phyloP scores from a whole-genome alignment of 2,113 vertebrate species.

The Sylvietta virens region DNA sequence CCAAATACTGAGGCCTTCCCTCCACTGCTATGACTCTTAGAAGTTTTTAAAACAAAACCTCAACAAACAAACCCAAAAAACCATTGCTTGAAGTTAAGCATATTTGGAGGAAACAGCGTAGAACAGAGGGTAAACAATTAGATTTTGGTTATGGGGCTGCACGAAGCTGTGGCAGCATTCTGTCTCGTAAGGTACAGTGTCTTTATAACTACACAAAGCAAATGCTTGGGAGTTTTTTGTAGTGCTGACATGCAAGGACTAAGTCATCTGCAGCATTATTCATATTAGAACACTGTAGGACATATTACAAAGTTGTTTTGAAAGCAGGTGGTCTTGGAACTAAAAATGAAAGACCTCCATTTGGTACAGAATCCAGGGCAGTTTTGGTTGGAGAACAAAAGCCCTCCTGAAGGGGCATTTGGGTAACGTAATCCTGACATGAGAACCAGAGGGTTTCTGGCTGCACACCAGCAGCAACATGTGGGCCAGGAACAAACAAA shows the following conservation, averaged over 20 bases:
- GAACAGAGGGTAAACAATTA: fast-evolving
- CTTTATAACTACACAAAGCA: not conserved
- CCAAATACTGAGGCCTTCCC: not conserved
- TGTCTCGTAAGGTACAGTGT: not conserved
- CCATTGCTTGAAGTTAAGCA: not conserved
- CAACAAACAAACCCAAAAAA: not conserved
- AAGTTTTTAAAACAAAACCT: not conserved
- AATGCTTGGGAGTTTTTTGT: not conserved
- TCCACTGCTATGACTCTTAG: not conserved
- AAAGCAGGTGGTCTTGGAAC: not conserved
- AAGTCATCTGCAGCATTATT: not conserved
- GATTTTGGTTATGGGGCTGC: not conserved
- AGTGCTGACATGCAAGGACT: fast-evolving
- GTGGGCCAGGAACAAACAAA: not conserved
- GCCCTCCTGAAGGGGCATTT: not conserved
- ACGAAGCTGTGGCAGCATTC: not conserved
- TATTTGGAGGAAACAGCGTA: not conserved
- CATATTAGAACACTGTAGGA: not conserved
- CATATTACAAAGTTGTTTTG: not conserved
- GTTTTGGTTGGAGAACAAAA: not conserved
- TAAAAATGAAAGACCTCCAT: not conserved
- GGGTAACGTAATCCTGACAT: fast-evolving
- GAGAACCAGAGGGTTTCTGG: not conserved
- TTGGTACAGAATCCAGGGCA: not conserved
- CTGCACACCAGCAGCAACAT: not conserved